Evolutionary conservation across 1,140 invertebrate species (phyloP), one percentile per base, ranked within the genome.

Genomic region (Notospermus geniculatus): DNA sequence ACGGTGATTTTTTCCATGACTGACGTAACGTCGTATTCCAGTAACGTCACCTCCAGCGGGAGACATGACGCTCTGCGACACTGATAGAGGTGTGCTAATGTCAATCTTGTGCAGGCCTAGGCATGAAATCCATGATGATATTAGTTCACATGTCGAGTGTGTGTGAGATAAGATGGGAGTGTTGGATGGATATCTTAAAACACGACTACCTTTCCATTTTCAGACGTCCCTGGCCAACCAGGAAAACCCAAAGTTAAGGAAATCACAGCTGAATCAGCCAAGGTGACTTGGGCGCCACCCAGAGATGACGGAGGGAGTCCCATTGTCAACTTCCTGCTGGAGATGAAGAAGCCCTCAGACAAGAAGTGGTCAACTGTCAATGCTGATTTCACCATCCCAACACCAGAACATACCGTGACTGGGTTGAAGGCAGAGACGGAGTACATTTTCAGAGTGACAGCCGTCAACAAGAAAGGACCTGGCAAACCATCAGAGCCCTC

Each of bases 361-460:
- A 61, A 62, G 19, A 87, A 91, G 27, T 99, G 96, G 96, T 91
- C 95, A 74, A 88, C 93, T 53, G 92, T 97, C 25, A 98, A 97
- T 82, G 86, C 88, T 11, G 84, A 60, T 19, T 29, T 15, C 4
- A 50, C 46, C 4, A 27, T 50, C n/a, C 46, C 46, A 4, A 87
- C 30, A 83, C 86, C 50, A 86, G 91, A 32, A 97, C 94, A 94
- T 92, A 85, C 87, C 71, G 89, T 95, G 19, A 88, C 87, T 52
- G 91, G 90, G 62, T 80, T 97, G 15, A 91, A 93, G 63, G 91
- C 95, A 78, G 93, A 95, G 77, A 60, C 50, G 2, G n/a, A 93
- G 74, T 98, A 98, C 76, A 92, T 97, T 80, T 97, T 97, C 79
- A 87, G 95, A 69, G 90, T 98, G 1, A 89, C 89, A 5, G 95